Evolutionary conservation across 2,113 vertebrate genomes (phyloP), one percentile per base, ranked within the genome.

Genomic region (Callopanchax toddi): DNA sequence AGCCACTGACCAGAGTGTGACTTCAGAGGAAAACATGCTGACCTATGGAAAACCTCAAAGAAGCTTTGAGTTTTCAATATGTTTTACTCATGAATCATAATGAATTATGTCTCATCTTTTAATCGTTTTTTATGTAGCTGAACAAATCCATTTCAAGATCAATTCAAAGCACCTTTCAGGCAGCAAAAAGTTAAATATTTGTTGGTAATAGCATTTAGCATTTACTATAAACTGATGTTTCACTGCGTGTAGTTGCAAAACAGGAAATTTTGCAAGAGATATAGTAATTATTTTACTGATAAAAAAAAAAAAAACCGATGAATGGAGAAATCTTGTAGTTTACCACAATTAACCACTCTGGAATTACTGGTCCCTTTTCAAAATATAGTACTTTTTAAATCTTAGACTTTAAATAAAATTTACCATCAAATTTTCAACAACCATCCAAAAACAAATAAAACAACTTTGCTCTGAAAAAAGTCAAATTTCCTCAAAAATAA

Each of bases 21-120:
- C 37, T 39, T 57, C 26, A 45, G 17, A 56, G 44, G 25, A 60
- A 21, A 25, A 70, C 9, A 61, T 0, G 26, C 4, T 17, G 52
- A 51, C 22, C 5, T 11, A 11, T 50, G 17, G 18, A 45, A 49
- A 42, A 25, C 42, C n/a, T n/a, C n/a, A n/a, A n/a, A n/a, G n/a
- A n/a, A n/a, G n/a, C n/a, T n/a, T n/a, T 32, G 29, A 32, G 1
- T 32, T 32, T 32, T 8, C 10, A 32, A 1, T 32, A 32, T 32
- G 29, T 32, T 32, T 32, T 9, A 9, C 29, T 32, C 6, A 32
- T 32, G 29, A 6, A 32, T 26, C 26, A 26, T 3, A 3, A 3
- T 32, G 29, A 32, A 32, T 32, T 32, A 32, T 7, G 10, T 8
- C 29, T 7, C 10, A 32, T 32, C n/a, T 32, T 32, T 1, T 32